Percentiles rank a stretch among this genome's conserved stretches.
These are phyloP conservation scores for Calephelis perditalis DNA, from an alignment of 2,888 invertebrate genomes.

Conservation along the genomic window DNA sequence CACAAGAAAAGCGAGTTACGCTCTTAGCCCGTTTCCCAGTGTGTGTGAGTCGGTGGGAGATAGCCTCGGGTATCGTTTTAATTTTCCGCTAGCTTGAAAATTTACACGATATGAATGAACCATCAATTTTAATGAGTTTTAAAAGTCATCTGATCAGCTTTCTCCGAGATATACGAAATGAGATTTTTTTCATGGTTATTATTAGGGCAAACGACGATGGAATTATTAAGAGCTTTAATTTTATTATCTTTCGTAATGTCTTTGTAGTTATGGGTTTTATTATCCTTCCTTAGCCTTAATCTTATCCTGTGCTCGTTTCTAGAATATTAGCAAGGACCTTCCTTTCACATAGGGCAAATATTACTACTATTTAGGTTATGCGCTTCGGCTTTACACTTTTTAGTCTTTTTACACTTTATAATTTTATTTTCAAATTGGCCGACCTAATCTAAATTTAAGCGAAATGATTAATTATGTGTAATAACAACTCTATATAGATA, in stretches of 20 bases:
- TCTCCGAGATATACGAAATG: conserved; percentile 33
- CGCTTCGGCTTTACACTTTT: too few species aligned
- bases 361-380: too few species aligned
- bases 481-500: too few species aligned
- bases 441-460: too few species aligned
- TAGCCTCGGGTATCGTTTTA: conserved; percentile 72
- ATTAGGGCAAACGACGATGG: conserved; percentile 20
- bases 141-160: conserved; percentile 70
- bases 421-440: too few species aligned
- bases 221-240: conserved; percentile 7
- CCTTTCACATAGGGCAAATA: too few species aligned
- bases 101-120: conserved; percentile 70
- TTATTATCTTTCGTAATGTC: not conserved
- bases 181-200: conserved; percentile 32
- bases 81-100: conserved; percentile 72
- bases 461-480: too few species aligned
- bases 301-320: too few species aligned
- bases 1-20: not conserved
- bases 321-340: too few species aligned
- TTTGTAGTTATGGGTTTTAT: not conserved
- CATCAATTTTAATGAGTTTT: conserved; percentile 76
- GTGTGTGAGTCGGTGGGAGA: conserved; percentile 31
- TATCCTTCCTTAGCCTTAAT: too few species aligned
- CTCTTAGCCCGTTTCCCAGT: not conserved
- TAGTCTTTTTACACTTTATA: too few species aligned